phyloP scores from a whole-genome alignment of 1,140 invertebrate species.

The Platyscapa corneri region DNA sequence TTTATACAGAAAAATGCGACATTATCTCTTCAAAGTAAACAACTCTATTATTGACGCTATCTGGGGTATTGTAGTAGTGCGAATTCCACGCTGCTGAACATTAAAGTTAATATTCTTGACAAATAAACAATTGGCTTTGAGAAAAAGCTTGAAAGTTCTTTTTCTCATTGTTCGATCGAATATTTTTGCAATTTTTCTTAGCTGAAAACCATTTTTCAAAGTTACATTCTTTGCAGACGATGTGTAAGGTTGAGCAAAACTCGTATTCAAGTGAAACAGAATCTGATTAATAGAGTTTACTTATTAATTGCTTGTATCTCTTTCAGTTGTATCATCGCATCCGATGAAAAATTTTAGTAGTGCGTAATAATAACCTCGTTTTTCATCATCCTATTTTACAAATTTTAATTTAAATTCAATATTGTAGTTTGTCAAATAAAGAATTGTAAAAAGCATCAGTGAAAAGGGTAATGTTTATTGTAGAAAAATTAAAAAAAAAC shows the following conservation, averaged over 20 bases:
- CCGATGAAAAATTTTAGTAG: no score
- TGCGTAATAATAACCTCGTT: no score
- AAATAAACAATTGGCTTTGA: neutral
- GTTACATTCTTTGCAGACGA: no score
- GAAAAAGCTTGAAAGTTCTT: neutral
- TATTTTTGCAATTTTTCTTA: no score
- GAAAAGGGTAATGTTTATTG: neutral
- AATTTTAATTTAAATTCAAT: neutral
- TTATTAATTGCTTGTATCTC: no score
- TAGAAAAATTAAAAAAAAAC: neutral
- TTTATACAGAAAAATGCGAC: slow-evolving; percentile 8
- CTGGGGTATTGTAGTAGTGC: neutral
- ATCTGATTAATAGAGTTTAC: no score
- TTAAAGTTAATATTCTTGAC: neutral
- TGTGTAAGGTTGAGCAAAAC: no score
- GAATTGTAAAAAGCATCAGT: neutral
- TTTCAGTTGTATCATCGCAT: no score
- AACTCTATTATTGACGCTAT: slow-evolving; percentile 42
- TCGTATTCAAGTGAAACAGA: no score
- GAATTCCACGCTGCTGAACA: neutral
- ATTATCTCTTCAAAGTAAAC: slow-evolving; percentile 44
- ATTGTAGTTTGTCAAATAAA: neutral
- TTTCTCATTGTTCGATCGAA: neutral
- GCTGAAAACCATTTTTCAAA: no score
- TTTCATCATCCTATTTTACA: no score